Percentiles rank a stretch among this genome's conserved stretches.
Evolutionary conservation across 2,113 vertebrate species (phyloP).

Genomic region (Pyrgilauda ruficollis): DNA sequence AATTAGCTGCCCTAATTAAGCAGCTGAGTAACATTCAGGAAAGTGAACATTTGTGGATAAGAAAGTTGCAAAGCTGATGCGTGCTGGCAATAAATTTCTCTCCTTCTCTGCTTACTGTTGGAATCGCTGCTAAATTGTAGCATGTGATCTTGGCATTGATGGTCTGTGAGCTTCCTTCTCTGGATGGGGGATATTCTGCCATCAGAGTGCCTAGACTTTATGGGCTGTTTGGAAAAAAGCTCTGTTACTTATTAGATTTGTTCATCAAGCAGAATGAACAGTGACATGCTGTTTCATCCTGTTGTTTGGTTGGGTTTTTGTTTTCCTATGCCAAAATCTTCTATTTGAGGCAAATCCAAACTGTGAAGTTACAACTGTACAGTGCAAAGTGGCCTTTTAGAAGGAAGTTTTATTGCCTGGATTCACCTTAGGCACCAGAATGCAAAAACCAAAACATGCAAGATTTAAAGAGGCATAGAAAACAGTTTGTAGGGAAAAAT

Average conservation of each 20-base stretch:
- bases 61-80: background rate
- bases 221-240: background rate
- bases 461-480: background rate
- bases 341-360: background rate
- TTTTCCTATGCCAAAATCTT: background rate
- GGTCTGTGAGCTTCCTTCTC: background rate
- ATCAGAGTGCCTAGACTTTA: background rate
- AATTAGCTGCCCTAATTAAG: constrained; percentile 41
- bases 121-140: background rate
- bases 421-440: background rate
- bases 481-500: background rate
- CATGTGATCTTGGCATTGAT: background rate
- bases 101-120: rapidly evolving
- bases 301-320: background rate
- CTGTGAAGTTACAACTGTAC: background rate
- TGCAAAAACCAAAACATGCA: background rate
- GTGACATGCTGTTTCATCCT: background rate
- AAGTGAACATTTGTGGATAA: background rate
- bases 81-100: background rate
- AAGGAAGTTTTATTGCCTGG: background rate
- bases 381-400: background rate
- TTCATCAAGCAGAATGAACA: background rate
- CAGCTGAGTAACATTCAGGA: background rate
- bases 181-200: background rate
- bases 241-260: background rate